Base-by-base conservation (phyloP, 1,140 invertebrate species). In the Microvelia longipes region DNA sequence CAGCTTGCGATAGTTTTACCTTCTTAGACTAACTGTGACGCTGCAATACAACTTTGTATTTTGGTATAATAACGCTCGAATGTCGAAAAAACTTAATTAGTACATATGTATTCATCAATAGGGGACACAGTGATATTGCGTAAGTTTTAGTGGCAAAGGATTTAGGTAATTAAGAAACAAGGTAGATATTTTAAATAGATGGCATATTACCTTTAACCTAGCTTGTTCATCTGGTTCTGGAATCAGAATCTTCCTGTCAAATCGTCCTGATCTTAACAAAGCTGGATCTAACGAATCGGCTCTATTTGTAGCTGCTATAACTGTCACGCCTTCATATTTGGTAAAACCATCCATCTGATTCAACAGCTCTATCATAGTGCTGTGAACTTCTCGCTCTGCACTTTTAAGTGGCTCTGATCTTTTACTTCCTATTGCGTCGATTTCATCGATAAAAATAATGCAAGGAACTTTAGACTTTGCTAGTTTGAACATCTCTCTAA, bases 181-280 rank as follows among this genome's bases (percentile, higher is more conserved):
- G n/a, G n/a, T n/a, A n/a, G n/a, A n/a, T n/a, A n/a, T n/a, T n/a
- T n/a, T n/a, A n/a, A n/a, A n/a, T n/a, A n/a, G n/a, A n/a, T n/a
- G n/a, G n/a, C n/a, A n/a, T n/a, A n/a, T n/a, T n/a, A 90, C 90
- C 66, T 87, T 76, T 2, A 86, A 85, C 66, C 88, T 76, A 29
- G 88, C 88, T 73, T 88, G 86, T 78, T 90, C 88, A 76, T 87
- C 89, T n/a, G 88, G 88, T 75, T 85, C 83, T 5, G 88, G 87
- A 74, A 90, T 87, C 77, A 90, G 88, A 73, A 90, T 90, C 76
- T 90, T 90, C n/a, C 81, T 75, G 73, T 86, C 84, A 69, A 86
- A 77, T 67, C 85, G 73, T 0, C 85, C 84, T 24, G 84, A 84
- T 35, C 85, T 73, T 61, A 86, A 73, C 26, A 86, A 75, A 0